Evolutionary conservation across 2,113 vertebrate genomes (phyloP).

Genomic region (Microtus oregoni): DNA sequence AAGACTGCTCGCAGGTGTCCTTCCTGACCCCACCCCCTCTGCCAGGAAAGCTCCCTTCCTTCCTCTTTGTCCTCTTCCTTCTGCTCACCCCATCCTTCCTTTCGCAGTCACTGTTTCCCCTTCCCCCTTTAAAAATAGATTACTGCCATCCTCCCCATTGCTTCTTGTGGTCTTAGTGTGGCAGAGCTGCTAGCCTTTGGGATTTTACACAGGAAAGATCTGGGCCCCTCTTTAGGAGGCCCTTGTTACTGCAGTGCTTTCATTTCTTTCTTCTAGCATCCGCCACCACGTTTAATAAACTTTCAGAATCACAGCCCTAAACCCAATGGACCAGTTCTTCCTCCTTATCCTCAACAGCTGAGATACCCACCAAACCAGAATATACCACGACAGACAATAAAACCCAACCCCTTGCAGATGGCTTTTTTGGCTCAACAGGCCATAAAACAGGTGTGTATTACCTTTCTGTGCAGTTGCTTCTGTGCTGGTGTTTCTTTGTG

Average conservation of each 20-base stretch:
- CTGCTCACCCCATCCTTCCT: not conserved
- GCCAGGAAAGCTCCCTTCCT: not conserved
- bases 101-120: not conserved
- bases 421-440: slow-evolving; percentile 89
- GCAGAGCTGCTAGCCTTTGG: slow-evolving; percentile 16
- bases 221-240: not conserved
- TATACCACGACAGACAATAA: slow-evolving; percentile 82
- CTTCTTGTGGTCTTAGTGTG: not conserved
- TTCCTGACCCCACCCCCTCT: not conserved
- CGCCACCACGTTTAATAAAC: slow-evolving; percentile 89
- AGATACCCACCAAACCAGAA: slow-evolving; percentile 86
- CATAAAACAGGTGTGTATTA: slow-evolving; percentile 88
- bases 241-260: slow-evolving; percentile 31
- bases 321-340: slow-evolving; percentile 85
- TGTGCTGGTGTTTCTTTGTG: not conserved
- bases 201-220: not conserved
- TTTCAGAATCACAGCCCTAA: slow-evolving; percentile 88
- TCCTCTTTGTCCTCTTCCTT: too few species aligned
- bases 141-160: not conserved
- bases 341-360: slow-evolving; percentile 86
- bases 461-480: not conserved
- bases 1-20: not conserved
- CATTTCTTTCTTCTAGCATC: slow-evolving; percentile 78
- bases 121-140: not conserved
- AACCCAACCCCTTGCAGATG: slow-evolving; percentile 87